Percentiles rank a stretch among this genome's conserved stretches.
phyloP scores from a whole-genome alignment of 2,113 vertebrate genomes.

The Onychorhynchus coronatus region DNA sequence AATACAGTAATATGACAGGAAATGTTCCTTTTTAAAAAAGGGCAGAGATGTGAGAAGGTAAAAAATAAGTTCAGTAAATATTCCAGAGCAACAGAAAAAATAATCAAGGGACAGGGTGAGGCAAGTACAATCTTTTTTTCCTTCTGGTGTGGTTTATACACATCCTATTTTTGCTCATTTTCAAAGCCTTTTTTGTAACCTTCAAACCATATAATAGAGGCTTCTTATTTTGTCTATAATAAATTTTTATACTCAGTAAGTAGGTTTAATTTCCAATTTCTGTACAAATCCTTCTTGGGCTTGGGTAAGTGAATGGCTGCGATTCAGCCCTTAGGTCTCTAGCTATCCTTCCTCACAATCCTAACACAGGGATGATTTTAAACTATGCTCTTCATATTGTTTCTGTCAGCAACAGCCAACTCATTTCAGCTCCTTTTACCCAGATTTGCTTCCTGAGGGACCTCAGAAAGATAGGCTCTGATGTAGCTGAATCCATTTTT shows the following conservation, averaged over 20 bases:
- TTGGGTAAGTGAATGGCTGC: not conserved
- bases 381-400: not conserved
- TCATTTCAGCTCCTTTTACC: not conserved
- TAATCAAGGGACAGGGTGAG: not conserved
- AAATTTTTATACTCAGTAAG: not conserved
- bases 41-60: not conserved
- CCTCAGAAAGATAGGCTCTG: not conserved
- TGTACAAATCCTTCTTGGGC: not conserved
- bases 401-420: not conserved
- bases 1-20: not conserved
- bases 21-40: not conserved
- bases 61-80: not conserved
- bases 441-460: not conserved
- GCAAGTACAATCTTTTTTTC: not conserved
- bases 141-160: not conserved
- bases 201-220: not conserved
- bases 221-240: not conserved
- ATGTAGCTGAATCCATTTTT: accelerated
- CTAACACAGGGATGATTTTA: not conserved
- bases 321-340: not conserved
- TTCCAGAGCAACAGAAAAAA: not conserved
- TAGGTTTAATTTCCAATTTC: not conserved
- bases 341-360: not conserved
- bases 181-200: not conserved
- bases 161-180: not conserved